Conservation (phyloP, 2,888 invertebrate genomes). For the Eilema sororculum region DNA sequence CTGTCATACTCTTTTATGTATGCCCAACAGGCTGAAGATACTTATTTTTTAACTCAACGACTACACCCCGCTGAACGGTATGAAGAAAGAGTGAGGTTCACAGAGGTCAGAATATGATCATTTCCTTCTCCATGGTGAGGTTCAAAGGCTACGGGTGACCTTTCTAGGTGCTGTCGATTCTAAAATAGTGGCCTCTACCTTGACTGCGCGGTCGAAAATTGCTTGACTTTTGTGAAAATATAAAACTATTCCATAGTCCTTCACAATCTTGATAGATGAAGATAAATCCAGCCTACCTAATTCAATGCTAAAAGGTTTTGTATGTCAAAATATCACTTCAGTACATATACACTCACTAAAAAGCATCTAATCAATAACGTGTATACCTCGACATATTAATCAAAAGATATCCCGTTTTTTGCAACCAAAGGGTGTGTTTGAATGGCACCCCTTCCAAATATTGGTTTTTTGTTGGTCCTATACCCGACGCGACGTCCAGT, state of each 20-base stretch:
- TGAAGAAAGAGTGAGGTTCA: too few species aligned
- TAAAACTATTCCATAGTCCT: background rate
- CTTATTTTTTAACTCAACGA: too few species aligned
- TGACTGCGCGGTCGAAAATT: too few species aligned
- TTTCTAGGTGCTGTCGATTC: too few species aligned
- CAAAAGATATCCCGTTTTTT: slow-evolving; percentile 79
- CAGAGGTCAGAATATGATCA: too few species aligned
- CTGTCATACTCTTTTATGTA: background rate
- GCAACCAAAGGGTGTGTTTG: slow-evolving; percentile 79
- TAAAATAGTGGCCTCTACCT: too few species aligned
- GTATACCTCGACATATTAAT: slow-evolving; percentile 74
- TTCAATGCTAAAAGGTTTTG: slow-evolving; percentile 43
- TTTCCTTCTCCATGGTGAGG: too few species aligned
- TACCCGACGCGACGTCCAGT: slow-evolving; percentile 75
- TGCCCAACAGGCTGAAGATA: too few species aligned
- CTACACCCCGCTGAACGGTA: too few species aligned
- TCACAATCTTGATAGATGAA: slow-evolving; percentile 1
- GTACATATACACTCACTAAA: slow-evolving; percentile 19
- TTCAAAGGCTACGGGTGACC: too few species aligned
- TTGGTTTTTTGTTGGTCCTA: slow-evolving; percentile 81
- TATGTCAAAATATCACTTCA: slow-evolving; percentile 28
- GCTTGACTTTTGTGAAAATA: background rate
- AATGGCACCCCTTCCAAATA: slow-evolving; percentile 85
- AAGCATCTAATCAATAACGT: slow-evolving; percentile 56
- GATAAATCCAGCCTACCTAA: background rate